Base-by-base conservation (phyloP, 2,888 invertebrate species). In the Chaitophorus viminalis region DNA sequence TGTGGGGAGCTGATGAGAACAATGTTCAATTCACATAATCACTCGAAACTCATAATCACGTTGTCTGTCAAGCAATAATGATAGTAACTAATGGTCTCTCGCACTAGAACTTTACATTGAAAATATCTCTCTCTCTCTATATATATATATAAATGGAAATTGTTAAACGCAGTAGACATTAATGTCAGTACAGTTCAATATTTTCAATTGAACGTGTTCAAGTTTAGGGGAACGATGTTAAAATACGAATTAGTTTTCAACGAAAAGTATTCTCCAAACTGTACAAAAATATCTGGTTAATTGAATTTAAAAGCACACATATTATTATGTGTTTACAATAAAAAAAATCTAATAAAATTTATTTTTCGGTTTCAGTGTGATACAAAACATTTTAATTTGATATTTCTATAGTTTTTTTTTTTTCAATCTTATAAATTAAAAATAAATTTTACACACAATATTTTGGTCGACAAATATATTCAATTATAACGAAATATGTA, bases 21-120 rank as follows among this genome's bases (percentile, higher is more conserved):
- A 83, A 83, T 83, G 74, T 39, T 25, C 65, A 46, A n/a, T 84
- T 76, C 84, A 68, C 70, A 18, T 70, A 31, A 70, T 70, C 70
- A 70, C 70, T 70, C 31, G 29, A 31, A 70, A 70, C 76, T 68
- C 76, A 76, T 76, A 84, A 84, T 84, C 76, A 68, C 68, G 68
- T 76, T 76, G 84, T 76, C 82, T 65, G 84, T 33, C 33, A 31
- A 76, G 76, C 68, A 84, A 68, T 77, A 84, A 84, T 68, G 84
- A 84, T 76, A 18, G 84, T 68, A n/a, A 46, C 46, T 84, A 84
- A 84, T 76, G 84, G 84, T 76, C 9, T 39, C 33, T 60, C 11
- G 21, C 46, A 46, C 39, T 68, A 52, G 17, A 52, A 84, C 46
- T 84, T 68, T 68, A 76, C 76, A 68, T 68, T 76, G 84, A 77